phyloP scores from a whole-genome alignment of 2,113 vertebrate species.

The Acanthisitta chloris region DNA sequence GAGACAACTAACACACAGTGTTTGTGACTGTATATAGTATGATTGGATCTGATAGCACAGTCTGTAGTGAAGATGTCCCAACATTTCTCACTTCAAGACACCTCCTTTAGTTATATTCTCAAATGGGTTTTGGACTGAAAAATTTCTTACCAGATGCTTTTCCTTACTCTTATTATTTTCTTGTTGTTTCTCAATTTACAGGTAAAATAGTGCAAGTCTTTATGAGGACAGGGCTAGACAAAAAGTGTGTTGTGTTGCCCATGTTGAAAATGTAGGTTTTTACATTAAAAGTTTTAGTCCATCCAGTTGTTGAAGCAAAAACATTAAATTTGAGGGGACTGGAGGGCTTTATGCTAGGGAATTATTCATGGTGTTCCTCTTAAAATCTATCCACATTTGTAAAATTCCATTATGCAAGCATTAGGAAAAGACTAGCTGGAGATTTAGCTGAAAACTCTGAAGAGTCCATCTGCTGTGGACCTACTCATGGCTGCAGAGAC shows the following conservation, averaged over 20 bases:
- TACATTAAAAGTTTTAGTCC: not conserved
- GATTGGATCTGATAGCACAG: not conserved
- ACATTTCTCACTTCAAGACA: not conserved
- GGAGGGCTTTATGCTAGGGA: not conserved
- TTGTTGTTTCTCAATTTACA: not conserved
- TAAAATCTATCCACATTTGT: not conserved
- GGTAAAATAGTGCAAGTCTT: not conserved
- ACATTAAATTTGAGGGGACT: not conserved
- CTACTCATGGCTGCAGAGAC: not conserved
- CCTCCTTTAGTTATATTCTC: not conserved
- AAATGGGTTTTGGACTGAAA: not conserved
- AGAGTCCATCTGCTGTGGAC: not conserved
- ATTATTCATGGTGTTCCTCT: not conserved
- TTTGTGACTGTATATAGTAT: not conserved
- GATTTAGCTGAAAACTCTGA: not conserved
- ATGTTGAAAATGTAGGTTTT: not conserved
- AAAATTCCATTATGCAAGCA: not conserved
- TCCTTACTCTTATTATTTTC: not conserved
- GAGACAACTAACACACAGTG: not conserved
- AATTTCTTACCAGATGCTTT: not conserved
- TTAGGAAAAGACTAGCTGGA: not conserved
- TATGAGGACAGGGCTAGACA: not conserved
- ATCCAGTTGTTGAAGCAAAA: not conserved
- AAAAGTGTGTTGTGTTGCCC: not conserved
- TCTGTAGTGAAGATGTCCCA: not conserved